Conservation (phyloP, 2,888 invertebrate species). For the Drymonia ruficornis region DNA sequence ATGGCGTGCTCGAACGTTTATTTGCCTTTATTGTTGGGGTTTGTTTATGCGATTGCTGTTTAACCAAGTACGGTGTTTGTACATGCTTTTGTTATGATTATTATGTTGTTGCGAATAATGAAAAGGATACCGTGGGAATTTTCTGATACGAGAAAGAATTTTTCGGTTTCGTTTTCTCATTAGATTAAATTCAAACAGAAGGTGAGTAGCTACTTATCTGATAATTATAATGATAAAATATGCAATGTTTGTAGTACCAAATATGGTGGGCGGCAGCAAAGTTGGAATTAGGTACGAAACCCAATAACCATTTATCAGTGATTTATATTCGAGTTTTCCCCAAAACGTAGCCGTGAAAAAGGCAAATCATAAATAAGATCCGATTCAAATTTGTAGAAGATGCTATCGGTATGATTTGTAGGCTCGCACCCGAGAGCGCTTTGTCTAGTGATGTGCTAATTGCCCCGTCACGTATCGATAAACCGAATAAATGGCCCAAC, state of each 20-base stretch:
- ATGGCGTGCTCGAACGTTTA: slow-evolving; percentile 84
- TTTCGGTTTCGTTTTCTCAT: slow-evolving; percentile 42
- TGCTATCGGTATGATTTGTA: slow-evolving; percentile 84
- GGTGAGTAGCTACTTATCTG: slow-evolving; percentile 21
- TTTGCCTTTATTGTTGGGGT: slow-evolving; percentile 85
- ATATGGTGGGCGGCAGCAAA: slow-evolving; percentile 54
- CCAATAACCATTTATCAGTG: slow-evolving; percentile 79
- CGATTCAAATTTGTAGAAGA: slow-evolving; percentile 86
- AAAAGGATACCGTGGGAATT: slow-evolving; percentile 66
- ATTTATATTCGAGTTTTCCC: slow-evolving; percentile 82
- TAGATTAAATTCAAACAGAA: slow-evolving; percentile 29
- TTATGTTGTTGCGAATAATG: slow-evolving; percentile 79
- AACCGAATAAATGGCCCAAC: slow-evolving; percentile 47
- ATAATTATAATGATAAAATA: too few relatives aligned
- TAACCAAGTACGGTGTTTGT: slow-evolving; percentile 82
- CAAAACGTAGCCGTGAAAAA: slow-evolving; percentile 83
- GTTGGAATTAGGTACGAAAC: slow-evolving; percentile 69
- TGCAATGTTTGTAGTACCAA: slow-evolving; percentile 41
- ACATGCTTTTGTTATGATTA: slow-evolving; percentile 83
- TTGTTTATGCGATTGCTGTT: slow-evolving; percentile 85
- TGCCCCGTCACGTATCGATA: slow-evolving; percentile 71
- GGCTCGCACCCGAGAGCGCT: slow-evolving; percentile 81
- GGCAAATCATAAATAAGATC: slow-evolving; percentile 85
- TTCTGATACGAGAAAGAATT: slow-evolving; percentile 37
- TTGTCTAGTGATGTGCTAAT: slow-evolving; percentile 82